Base-by-base conservation (phyloP, 2,113 vertebrate species). In the Todiramphus saurophagus region DNA sequence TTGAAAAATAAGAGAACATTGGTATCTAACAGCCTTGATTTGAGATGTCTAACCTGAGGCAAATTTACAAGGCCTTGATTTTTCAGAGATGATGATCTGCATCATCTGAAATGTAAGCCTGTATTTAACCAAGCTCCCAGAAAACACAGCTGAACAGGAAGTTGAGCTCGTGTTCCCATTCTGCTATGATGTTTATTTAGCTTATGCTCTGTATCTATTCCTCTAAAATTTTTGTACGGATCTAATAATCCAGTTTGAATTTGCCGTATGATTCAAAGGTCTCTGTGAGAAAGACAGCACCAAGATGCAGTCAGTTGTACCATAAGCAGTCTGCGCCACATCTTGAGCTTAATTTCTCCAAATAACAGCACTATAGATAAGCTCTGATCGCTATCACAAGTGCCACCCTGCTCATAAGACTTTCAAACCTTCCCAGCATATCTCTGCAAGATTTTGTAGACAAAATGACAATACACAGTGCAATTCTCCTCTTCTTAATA, bases 281-380 rank as follows among this genome's bases (percentile, higher is more conserved):
- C 24, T 90, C 39, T 66, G 39, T 41, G 77, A 95, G 73, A 89
- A 91, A 93, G 41, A 46, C 19, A 69, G 37, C 9, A 84, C 46
- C 44, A 41, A 87, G 75, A 33, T 23, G 69, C 28, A 74, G 37
- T 56, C 19, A 74, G 43, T 33, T 70, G n/a, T 46, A 48, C 43
- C 30, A 60, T 1, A 86, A 82, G 31, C 43, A 88, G 48, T 37
- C 77, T 68, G 41, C 0, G 0, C 39, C 51, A 84, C 0, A 0
- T 33, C 89, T 89, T 37, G 39, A 89, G 39, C 48, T 46, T 90
- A 58, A 87, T 84, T 94, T 81, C 83, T 88, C 55, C 66, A 78
- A 88, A 46, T 53, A 69, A 94, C 3, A 0, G 20, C 33, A 44
- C 51, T 60, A 31, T 0, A 89, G 82, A 87, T 81, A 94, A 96